Conservation (phyloP, 2,113 vertebrate genomes). For the Columba livia region DNA sequence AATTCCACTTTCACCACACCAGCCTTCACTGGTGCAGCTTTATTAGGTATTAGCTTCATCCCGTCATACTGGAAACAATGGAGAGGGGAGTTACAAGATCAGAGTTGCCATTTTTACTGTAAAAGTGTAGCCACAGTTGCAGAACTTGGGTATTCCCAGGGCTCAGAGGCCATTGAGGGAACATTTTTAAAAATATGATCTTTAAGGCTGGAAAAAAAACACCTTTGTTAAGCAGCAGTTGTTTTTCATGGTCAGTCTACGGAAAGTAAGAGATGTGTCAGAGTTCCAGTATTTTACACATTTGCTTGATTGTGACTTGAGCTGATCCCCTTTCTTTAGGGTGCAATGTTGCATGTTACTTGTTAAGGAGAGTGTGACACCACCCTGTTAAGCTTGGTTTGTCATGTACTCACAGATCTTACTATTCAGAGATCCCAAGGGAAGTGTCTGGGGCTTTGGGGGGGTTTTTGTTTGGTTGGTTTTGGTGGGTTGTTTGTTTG, state of each 20-base stretch:
- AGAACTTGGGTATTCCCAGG: background rate
- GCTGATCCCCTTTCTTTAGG: background rate
- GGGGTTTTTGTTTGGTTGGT: background rate
- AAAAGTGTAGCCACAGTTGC: background rate
- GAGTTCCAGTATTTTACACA: background rate
- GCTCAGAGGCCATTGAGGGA: background rate
- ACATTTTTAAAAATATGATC: background rate
- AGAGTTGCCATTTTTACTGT: background rate
- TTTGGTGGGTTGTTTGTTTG: too few species aligned
- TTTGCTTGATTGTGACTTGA: background rate
- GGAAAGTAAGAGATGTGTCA: background rate
- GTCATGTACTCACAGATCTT: background rate
- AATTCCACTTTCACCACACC: background rate
- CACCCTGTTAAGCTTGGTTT: background rate
- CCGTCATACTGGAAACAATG: background rate
- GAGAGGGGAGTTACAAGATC: background rate
- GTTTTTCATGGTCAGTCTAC: background rate
- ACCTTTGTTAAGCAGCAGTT: background rate
- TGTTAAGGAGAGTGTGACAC: background rate
- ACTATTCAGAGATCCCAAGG: background rate
- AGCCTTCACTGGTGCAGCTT: background rate
- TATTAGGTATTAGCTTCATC: background rate
- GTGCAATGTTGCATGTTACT: background rate
- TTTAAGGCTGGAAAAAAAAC: background rate
- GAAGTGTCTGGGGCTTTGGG: background rate